A percentile compares a stretch with the other conserved stretches of the same genome.
These are phyloP conservation scores for Orthosia incerta DNA, from an alignment of 2,888 invertebrate genomes.

Conservation along the genomic window DNA sequence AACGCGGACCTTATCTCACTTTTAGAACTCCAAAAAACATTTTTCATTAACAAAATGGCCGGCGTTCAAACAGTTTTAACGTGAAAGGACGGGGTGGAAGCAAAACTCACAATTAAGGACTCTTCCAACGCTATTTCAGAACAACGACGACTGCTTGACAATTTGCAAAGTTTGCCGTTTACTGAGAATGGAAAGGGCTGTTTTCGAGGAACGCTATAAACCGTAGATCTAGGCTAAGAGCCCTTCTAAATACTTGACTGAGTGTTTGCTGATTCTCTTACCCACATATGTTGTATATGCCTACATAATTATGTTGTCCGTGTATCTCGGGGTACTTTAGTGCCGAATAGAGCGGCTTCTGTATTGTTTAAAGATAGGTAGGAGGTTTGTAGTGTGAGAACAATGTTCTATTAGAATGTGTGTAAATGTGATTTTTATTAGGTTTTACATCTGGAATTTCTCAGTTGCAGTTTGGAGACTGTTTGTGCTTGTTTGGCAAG, in stretches of 20 bases:
- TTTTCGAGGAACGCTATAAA: conserved; percentile 30
- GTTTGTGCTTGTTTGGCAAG: not conserved
- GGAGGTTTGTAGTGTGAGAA: not conserved
- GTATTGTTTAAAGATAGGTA: conserved; percentile 13
- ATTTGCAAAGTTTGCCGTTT: conserved; percentile 58
- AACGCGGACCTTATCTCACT: conserved; percentile 50
- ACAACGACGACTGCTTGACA: conserved; percentile 64
- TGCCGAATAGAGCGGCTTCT: not conserved
- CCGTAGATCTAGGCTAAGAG: conserved; percentile 39
- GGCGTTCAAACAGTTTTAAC: conserved; percentile 50
- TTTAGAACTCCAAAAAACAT: conserved; percentile 62
- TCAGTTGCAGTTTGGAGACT: not conserved
- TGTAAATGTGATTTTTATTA: not conserved
- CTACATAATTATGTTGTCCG: conserved; percentile 16
- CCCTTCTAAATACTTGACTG: conserved; percentile 36
- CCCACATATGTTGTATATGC: conserved; percentile 35
- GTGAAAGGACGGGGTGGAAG: conserved; percentile 34
- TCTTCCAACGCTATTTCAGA: conserved; percentile 53
- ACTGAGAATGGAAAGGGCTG: conserved; percentile 31
- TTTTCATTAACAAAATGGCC: conserved; percentile 62
- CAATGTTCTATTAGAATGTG: not conserved
- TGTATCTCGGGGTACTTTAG: conserved; percentile 6
- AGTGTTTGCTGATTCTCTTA: conserved; percentile 47
- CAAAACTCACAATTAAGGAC: conserved; percentile 59
- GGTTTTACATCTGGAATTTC: not conserved